These are phyloP conservation scores for Sylvilagus floridanus DNA, from an alignment of 2,797 vertebrate genomes.

Conservation along the genomic window DNA sequence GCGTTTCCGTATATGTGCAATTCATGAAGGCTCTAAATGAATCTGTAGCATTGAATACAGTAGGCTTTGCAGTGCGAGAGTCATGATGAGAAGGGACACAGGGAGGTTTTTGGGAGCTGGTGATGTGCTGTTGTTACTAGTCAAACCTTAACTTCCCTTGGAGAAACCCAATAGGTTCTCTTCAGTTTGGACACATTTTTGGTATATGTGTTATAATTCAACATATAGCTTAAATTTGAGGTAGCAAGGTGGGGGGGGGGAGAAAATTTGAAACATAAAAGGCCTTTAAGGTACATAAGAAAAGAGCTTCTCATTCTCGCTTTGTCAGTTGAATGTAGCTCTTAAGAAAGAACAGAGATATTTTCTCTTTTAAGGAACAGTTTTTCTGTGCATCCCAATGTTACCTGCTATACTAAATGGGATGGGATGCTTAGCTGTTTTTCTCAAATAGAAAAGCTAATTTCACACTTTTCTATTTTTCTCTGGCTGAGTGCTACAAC, in stretches of 20 bases:
- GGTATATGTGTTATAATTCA: background rate
- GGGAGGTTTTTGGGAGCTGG: background rate
- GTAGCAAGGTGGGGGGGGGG: background rate
- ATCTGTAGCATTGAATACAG: background rate
- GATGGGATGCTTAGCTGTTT: background rate
- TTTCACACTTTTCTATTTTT: background rate
- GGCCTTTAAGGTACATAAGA: background rate
- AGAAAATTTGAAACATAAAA: background rate
- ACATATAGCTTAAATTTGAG: background rate
- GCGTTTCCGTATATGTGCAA: background rate
- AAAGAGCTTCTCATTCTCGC: background rate
- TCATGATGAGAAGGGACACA: rapidly evolving
- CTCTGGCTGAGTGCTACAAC: background rate
- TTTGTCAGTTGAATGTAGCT: background rate
- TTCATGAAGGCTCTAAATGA: background rate
- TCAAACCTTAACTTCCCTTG: background rate
- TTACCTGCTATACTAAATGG: background rate
- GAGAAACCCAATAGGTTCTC: background rate
- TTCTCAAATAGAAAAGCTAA: background rate
- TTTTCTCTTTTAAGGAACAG: background rate
- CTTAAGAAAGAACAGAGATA: background rate
- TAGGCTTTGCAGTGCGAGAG: background rate
- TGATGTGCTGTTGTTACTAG: background rate
- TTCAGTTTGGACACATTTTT: background rate
- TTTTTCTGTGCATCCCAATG: background rate